phyloP scores from a whole-genome alignment of 2,113 vertebrate species.

The Laticauda colubrina region DNA sequence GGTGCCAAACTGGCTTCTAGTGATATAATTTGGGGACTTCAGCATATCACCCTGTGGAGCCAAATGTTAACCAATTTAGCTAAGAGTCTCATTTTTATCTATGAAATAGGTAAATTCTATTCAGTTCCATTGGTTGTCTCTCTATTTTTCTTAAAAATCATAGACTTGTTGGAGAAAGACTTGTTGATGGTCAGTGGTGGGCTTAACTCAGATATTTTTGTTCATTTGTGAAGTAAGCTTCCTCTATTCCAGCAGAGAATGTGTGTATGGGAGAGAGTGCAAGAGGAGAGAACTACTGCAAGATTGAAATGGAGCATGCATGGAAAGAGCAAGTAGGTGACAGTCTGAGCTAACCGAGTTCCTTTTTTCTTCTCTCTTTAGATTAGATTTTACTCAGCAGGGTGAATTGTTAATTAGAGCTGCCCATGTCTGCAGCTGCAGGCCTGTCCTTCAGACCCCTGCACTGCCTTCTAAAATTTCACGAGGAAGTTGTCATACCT shows the following conservation, averaged over 20 bases:
- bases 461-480: constrained; percentile 85
- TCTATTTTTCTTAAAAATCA: background rate
- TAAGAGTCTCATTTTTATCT: background rate
- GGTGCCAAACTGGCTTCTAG: background rate
- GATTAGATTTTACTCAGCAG: constrained; percentile 78
- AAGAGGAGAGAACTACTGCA: constrained; percentile 6
- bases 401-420: constrained; percentile 83
- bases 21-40: background rate
- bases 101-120: background rate
- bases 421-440: constrained; percentile 73
- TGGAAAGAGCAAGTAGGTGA: constrained; percentile 39
- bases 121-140: background rate
- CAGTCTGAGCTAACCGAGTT: constrained; percentile 56
- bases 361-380: constrained; percentile 73
- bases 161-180: background rate
- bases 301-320: background rate
- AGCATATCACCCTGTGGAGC: background rate
- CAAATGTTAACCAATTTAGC: background rate
- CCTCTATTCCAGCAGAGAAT: constrained; percentile 38
- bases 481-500: constrained; percentile 82
- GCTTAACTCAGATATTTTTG: background rate
- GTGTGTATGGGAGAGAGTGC: background rate
- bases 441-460: constrained; percentile 76
- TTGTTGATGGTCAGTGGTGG: background rate
- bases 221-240: constrained; percentile 46